A percentile compares a stretch with the other conserved stretches of the same genome.
Conservation (phyloP, 2,797 vertebrate genomes). For the Tapera naevia region DNA sequence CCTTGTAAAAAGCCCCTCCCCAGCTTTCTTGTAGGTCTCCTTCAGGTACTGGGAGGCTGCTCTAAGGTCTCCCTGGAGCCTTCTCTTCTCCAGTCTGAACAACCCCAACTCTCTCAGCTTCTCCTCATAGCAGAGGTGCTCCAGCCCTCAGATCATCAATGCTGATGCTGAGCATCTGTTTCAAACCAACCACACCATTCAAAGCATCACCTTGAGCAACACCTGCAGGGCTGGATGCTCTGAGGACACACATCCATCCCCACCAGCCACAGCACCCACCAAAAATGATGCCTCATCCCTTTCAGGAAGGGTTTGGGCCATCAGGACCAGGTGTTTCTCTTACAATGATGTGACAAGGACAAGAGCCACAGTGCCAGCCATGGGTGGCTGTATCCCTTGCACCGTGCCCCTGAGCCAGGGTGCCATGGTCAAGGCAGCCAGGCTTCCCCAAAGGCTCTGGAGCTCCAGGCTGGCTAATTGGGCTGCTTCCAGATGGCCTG, state of each 20-base stretch:
- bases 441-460: conserved; percentile 3
- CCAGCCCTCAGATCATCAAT: no score
- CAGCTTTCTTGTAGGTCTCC: no score
- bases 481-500: conserved; percentile 38
- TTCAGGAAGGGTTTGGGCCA: not conserved
- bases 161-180: not conserved
- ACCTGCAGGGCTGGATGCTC: not conserved
- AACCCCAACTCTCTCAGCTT: no score
- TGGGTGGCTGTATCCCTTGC: not conserved
- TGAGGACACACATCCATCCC: not conserved
- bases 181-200: not conserved
- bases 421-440: not conserved
- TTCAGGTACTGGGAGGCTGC: no score
- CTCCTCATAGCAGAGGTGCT: no score
- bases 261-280: not conserved
- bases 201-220: not conserved
- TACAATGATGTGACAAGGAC: not conserved
- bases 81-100: no score
- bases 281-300: not conserved
- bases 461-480: conserved; percentile 2
- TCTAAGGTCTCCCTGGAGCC: no score
- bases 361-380: not conserved
- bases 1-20: no score
- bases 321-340: not conserved
- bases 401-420: accelerated